Percentiles rank a stretch among this genome's conserved stretches.
phyloP scores from a whole-genome alignment of 2,113 vertebrate species.

The Coregonus clupeaformis region DNA sequence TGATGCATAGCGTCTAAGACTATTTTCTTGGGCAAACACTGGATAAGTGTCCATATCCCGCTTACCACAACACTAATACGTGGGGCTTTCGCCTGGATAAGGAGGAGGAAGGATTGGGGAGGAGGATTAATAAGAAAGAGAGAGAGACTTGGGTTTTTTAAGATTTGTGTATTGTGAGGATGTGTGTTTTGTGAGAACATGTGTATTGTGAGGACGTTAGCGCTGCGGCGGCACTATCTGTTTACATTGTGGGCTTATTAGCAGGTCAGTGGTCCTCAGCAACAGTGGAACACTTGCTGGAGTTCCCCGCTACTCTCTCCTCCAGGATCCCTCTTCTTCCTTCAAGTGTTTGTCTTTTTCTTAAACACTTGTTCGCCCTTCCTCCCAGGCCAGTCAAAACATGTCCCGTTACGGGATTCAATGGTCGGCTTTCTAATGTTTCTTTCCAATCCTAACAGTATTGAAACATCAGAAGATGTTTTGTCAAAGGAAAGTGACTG shows the following conservation, averaged over 20 bases:
- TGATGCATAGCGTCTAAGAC: constrained; percentile 67
- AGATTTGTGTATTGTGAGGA: constrained; percentile 65
- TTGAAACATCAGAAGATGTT: neutral
- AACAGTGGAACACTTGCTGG: constrained; percentile 65
- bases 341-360: constrained; percentile 55
- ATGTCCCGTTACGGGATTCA: neutral
- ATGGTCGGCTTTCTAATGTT: neutral
- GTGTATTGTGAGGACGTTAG: constrained; percentile 54
- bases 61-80: constrained; percentile 73
- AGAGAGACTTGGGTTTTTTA: constrained; percentile 32
- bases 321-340: constrained; percentile 45
- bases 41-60: constrained; percentile 76
- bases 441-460: no score
- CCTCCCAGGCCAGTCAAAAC: constrained; percentile 48
- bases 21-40: constrained; percentile 75
- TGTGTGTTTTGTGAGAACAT: no score
- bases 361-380: constrained; percentile 34
- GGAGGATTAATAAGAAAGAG: constrained; percentile 71
- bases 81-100: constrained; percentile 68
- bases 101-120: constrained; percentile 58
- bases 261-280: constrained; percentile 65
- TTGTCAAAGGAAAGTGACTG: constrained; percentile 3
- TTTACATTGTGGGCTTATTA: constrained; percentile 71
- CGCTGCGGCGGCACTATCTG: no score
- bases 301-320: constrained; percentile 35